Evolutionary conservation across 2,797 vertebrate genomes (phyloP), one percentile per base, ranked within the genome.

Genomic region (Galaxias olidus): DNA sequence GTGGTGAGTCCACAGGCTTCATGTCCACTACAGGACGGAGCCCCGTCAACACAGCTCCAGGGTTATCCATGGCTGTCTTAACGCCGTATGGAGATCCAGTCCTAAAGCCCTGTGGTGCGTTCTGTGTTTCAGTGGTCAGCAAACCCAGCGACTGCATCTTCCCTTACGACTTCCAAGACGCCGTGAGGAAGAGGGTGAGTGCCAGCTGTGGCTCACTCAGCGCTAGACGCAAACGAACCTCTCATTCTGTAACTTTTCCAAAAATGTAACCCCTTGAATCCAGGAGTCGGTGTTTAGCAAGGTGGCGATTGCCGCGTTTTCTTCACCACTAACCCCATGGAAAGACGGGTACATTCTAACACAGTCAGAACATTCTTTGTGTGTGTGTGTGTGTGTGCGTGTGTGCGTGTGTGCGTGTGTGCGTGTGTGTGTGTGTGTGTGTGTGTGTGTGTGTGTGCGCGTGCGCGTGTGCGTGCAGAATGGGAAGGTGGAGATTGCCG

Each of bases 111-210:
- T 41, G 14, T n/a, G 20, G 11, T 30, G 13, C 30, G 18, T 18
- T 43, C 1, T 30, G 13, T 85, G 69, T 87, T 87, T 41, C 88
- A 98, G 97, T 91, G 86, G 87, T 97, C 78, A 96, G 94, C 82
- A 98, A 94, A 81, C 97, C 96, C 0, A 91, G 68, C 0, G 96
- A 98, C 87, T 98, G 94, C 74, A 96, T 99, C 88, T 98, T 95
- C 68, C 97, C 97, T 0, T 97, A 94, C 68, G 94, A 95, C 89
- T 97, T 98, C 76, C 93, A 91, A 72, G 97, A 98, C 56, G 88
- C 86, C 0, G 79, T 95, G 70, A 94, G 78, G 77, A 92, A 90
- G 80, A 97, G 96, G 95, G 96, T 97, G 89, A 91, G 61, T 53
- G 65, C 8, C 9, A 5, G 17, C n/a, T 6, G 10, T 11, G 11